Evolutionary conservation across 2,113 vertebrate species (phyloP), one percentile per base, ranked within the genome.

Genomic region (Nyctereutes procyonoides): DNA sequence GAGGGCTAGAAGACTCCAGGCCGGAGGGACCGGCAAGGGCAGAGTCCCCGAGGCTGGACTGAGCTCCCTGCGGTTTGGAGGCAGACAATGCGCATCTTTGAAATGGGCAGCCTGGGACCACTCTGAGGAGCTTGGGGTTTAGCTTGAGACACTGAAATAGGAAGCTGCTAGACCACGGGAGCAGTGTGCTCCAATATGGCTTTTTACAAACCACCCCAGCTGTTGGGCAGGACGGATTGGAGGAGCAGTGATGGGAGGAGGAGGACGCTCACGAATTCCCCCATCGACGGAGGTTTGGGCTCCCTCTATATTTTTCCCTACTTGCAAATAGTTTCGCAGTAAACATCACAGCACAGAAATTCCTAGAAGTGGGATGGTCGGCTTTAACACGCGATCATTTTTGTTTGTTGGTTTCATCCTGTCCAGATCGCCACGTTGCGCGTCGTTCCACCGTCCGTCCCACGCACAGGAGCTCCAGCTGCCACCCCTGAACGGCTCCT

Each of bases 261-360:
- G 26, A 56, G 48, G 28, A 60, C 3, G 26, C 8, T 12, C 20
- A 0, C 13, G 11, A 48, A n/a, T 79, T 83, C 74, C 92, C 81
- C 81, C 48, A 35, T 1, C 30, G 55, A 63, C 30, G 20, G 89
- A 67, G 58, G 55, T 55, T 20, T 9, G 90, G 53, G 43, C 35
- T 32, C 19, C 82, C 92, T 86, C 89, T 89, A 28, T 53, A 65
- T 84, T 71, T 93, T 51, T 10, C 32, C 35, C 38, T 53, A 22
- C 38, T 93, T 96, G 62, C 43, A 90, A 51, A 71, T n/a, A 82
- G 10, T 56, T 93, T 85, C 74, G 30, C 51, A 51, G 38, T 28
- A 81, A 93, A 74, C n/a, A 9, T 62, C 60, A 38, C 8, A 51
- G 79, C 73, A 24, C n/a, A 65, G 80, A 92, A 89, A 93, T 83